Evolutionary conservation across 2,113 vertebrate species (phyloP), one percentile per base, ranked within the genome.

Genomic region (Patagioenas fasciata): DNA sequence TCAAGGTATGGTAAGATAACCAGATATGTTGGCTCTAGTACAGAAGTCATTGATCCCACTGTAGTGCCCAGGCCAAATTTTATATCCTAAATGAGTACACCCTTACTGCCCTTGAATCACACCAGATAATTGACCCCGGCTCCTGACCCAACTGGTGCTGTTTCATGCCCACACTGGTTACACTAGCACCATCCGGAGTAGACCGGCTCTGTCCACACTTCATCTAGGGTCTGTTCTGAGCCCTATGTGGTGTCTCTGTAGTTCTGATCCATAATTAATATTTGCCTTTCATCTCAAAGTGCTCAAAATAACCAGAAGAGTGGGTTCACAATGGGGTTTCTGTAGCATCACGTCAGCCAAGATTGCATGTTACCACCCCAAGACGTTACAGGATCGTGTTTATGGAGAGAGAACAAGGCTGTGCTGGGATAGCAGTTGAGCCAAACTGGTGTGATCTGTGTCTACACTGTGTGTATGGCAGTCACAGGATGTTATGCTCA

Each of bases 301-400:
- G 19, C 38, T 36, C 20, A 13, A 34, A 61, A 66, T 47, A 21
- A 36, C 13, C 1, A 0, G 15, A 34, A 79, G 25, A 23, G 11
- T 56, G 60, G 9, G 31, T 6, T 77, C 72, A 42, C 72, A 42
- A 34, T 1, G 7, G 15, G 58, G 16, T 25, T 72, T 47, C 25
- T 36, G 3, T 12, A 61, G 32, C 9, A 2, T 16, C 12, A 14
- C 0, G 0, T 83, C 80, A 58, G 42, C 12, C 64, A 18, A 29
- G 72, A 36, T 4, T 47, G n/a, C 6, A 2, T 1, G 1, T 53
- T 75, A 57, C 40, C 0, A 0, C 65, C n/a, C 9, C 7, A 1
- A 32, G 28, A 34, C 31, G 12, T 0, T 0, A 4, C 12, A 5
- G 40, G 34, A 64, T 2, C 0, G 0, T 10, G 16, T 8, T 3